Evolutionary conservation across 2,113 vertebrate species (phyloP), one percentile per base, ranked within the genome.

Genomic region (Dipodomys merriami): DNA sequence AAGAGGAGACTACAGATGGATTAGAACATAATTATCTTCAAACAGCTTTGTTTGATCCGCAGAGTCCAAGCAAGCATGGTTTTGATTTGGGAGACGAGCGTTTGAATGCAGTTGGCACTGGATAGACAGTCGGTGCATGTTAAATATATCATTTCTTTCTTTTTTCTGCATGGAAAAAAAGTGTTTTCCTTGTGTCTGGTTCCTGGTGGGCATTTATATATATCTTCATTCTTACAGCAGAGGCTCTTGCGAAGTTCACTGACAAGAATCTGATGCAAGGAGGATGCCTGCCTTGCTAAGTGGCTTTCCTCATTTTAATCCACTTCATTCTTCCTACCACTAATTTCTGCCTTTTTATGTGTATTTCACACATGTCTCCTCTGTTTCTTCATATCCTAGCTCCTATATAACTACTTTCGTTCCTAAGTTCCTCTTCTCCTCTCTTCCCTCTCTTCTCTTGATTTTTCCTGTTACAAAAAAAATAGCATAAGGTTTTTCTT

Each of bases 1-100:
- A 77, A 62, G 39, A 72, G 67, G 0, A 33, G 67, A 6, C 92
- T 79, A 83, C 65, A 80, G 93, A 97, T 96, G 94, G 86, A 86
- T 85, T 93, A 90, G 23, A 11, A 79, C 0, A 0, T 93, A 81
- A 77, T 96, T 93, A 92, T 86, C 88, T 88, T 83, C 91, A 62
- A 94, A 94, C 49, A 97, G 96, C 91, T 94, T 96, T 97, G 77
- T 89, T 97, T 97, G 86, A 94, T 88, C 73, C 76, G 1, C n/a
- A 39, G 69, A 72, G 87, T 78, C 93, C 86, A 95, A 95, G 95
- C 91, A 87, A 95, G 95, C 91, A 46, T 86, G 96, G 94, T 83
- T 96, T 95, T 93, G 85, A 95, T 96, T 95, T 90, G 87, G 92
- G 94, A 97, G 96, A 91, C 80, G 77, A 80, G 87, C 87, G 76